These are phyloP conservation scores for Eulithis testata DNA, from an alignment of 2,888 invertebrate genomes.

Conservation along the genomic window DNA sequence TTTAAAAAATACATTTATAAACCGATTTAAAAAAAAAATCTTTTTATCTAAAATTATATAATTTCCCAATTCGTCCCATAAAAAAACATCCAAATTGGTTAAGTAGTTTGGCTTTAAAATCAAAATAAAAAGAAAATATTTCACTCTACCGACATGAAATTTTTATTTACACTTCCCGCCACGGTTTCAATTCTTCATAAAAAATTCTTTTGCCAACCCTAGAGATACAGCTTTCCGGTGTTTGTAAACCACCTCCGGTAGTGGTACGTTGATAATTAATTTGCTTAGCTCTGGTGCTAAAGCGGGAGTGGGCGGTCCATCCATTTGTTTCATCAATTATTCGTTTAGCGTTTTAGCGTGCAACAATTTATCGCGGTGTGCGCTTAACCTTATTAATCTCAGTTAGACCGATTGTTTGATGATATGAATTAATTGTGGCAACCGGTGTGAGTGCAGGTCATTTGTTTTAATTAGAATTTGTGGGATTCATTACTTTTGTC, in stretches of 20 bases:
- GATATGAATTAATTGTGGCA: conserved; percentile 49
- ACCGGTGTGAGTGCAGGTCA: conserved; percentile 23
- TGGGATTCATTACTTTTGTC: conserved; percentile 7
- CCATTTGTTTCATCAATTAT: conserved; percentile 75
- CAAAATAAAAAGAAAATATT: no score
- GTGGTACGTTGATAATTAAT: conserved; percentile 56
- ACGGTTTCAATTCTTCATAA: conserved; percentile 9
- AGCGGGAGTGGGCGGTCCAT: conserved; percentile 35
- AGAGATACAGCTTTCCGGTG: conserved; percentile 28
- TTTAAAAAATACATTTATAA: no score
- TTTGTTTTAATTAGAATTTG: conserved; percentile 18
- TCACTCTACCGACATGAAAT: no score
- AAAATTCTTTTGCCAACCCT: conserved; percentile 25
- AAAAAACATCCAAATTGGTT: no score
- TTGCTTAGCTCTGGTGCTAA: conserved; percentile 48
- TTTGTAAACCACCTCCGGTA: conserved; percentile 37
- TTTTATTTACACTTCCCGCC: no score
- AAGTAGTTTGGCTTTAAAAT: background rate
- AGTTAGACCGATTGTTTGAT: conserved; percentile 52
- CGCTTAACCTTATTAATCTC: conserved; percentile 62
- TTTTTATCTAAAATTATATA: no score
- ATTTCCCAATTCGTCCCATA: no score
- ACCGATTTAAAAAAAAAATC: no score
- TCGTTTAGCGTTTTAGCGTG: conserved; percentile 56
- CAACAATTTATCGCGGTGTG: conserved; percentile 57